Conservation (phyloP, 2,888 invertebrate genomes). For the Lasioglossum marginatum region DNA sequence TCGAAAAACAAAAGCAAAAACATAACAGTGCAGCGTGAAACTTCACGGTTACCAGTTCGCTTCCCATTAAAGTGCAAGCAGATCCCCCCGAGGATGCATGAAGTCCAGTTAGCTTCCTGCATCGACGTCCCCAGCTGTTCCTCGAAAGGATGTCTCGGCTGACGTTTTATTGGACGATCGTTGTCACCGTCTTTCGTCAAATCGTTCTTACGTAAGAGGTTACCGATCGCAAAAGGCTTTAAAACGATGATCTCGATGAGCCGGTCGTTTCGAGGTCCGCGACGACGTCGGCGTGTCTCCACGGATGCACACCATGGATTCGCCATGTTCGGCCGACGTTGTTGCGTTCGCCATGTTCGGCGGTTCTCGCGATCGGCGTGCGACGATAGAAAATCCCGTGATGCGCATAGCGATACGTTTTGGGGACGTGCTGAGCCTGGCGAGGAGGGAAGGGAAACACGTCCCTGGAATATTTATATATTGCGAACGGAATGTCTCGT, state of each 20-base stretch:
- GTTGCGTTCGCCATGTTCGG: conserved; percentile 56
- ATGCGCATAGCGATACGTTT: conserved; percentile 77
- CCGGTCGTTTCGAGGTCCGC: conserved; percentile 14
- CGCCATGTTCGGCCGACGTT: no score
- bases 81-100: not conserved
- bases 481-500: conserved; percentile 51
- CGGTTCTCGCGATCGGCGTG: conserved; percentile 65
- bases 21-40: not conserved
- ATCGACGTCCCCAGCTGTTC: not conserved
- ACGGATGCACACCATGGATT: conserved; percentile 31
- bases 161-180: not conserved
- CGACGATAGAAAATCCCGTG: conserved; percentile 74
- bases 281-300: not conserved
- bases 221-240: conserved; percentile 19
- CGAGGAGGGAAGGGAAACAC: conserved; percentile 50
- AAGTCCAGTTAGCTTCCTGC: not conserved
- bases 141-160: not conserved
- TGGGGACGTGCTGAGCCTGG: conserved; percentile 69
- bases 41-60: not conserved
- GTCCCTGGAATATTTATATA: conserved; percentile 74
- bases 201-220: conserved; percentile 16
- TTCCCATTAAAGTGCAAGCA: not conserved
- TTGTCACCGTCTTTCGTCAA: not conserved
- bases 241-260: not conserved
- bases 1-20: not conserved